phyloP scores from a whole-genome alignment of 2,797 vertebrate species.

The Sebastes goodei region DNA sequence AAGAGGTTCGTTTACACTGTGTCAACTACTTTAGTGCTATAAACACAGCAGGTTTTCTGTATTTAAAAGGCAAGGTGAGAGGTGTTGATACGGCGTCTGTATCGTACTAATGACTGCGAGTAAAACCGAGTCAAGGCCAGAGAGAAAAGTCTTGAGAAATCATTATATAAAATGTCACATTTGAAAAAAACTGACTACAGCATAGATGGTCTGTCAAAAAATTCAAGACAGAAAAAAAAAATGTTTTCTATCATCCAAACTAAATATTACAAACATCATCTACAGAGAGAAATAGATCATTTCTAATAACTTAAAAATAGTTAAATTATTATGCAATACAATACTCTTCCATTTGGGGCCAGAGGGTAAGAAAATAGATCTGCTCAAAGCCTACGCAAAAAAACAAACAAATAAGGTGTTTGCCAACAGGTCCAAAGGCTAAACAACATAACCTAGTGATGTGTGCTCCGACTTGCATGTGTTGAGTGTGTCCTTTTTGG shows the following conservation, averaged over 20 bases:
- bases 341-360: constrained; percentile 61
- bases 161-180: constrained; percentile 68
- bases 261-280: constrained; percentile 75
- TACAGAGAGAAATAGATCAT: constrained; percentile 70
- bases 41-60: constrained; percentile 53
- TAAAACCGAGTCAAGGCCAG: constrained; percentile 51
- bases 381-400: constrained; percentile 40
- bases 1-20: constrained; percentile 12
- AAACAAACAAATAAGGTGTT: constrained; percentile 21
- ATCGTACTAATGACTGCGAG: constrained; percentile 49
- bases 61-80: constrained; percentile 70
- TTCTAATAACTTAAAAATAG: constrained; percentile 86
- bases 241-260: constrained; percentile 56
- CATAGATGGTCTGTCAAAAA: constrained; percentile 67
- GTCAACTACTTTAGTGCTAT: constrained; percentile 39
- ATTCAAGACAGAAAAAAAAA: constrained; percentile 55
- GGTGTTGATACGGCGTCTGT: constrained; percentile 42
- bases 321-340: constrained; percentile 82
- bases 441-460: constrained; percentile 35
- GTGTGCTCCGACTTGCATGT: constrained; percentile 60
- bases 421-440: constrained; percentile 50
- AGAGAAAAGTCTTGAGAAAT: constrained; percentile 52
- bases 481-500: constrained; percentile 40
- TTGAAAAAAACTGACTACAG: constrained; percentile 73
- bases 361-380: constrained; percentile 64